Evolutionary conservation across 2,113 vertebrate genomes (phyloP).

Genomic region (Sitta europaea): DNA sequence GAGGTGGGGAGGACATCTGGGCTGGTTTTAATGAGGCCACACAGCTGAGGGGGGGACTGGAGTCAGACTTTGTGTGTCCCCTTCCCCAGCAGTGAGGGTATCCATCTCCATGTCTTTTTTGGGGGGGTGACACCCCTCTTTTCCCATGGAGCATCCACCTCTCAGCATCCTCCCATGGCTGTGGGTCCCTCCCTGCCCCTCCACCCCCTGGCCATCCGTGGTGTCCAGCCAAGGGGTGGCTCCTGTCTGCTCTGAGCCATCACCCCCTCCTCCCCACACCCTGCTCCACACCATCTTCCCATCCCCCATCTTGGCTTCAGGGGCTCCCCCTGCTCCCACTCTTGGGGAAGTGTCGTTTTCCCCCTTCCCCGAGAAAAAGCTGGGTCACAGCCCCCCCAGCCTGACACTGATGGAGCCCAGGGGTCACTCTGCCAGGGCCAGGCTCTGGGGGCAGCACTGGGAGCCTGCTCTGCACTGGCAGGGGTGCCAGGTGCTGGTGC

Average conservation of each 20-base stretch:
- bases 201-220: fast-evolving
- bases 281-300: not conserved
- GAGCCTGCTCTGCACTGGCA: not conserved
- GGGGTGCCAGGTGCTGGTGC: not conserved
- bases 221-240: not conserved
- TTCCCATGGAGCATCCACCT: too few relatives aligned
- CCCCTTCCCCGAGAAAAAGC: not conserved
- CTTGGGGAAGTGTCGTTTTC: not conserved
- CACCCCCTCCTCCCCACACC: not conserved
- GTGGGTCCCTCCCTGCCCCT: not conserved
- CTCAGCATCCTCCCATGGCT: fast-evolving
- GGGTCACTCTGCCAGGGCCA: not conserved
- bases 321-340: not conserved
- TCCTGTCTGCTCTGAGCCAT: not conserved
- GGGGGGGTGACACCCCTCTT: not conserved
- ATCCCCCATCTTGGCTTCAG: fast-evolving
- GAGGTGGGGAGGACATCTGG: not conserved
- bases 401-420: not conserved
- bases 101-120: not conserved
- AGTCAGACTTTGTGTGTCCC: not conserved
- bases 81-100: not conserved
- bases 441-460: not conserved
- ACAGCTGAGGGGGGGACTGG: not conserved
- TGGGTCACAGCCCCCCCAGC: not conserved
- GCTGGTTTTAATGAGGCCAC: not conserved